Evolutionary conservation across 2,797 vertebrate species (phyloP).

Genomic region (Leptatherina wallacei): DNA sequence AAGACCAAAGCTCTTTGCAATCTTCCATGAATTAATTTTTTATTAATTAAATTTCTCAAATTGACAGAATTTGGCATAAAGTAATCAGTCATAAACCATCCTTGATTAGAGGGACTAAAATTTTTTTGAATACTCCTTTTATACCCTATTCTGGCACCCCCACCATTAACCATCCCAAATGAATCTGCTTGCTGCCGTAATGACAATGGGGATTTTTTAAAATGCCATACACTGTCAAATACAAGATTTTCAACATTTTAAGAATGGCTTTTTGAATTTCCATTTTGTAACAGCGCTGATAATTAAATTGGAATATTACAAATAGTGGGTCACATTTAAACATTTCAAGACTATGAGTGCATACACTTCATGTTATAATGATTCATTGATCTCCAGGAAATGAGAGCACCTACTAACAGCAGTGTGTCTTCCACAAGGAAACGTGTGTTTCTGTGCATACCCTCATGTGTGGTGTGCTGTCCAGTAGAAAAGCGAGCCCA

Average conservation of each 20-base stretch:
- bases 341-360: neutral
- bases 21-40: neutral
- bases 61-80: neutral
- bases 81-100: neutral
- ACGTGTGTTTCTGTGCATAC: conserved; percentile 7
- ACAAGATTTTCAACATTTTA: neutral
- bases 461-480: conserved; percentile 25
- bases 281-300: neutral
- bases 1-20: neutral
- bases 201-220: neutral
- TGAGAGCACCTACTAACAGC: conserved; percentile 21
- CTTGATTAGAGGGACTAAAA: neutral
- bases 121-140: neutral
- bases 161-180: neutral
- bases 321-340: neutral
- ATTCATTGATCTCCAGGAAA: neutral
- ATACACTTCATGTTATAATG: neutral
- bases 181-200: neutral
- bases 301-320: too few species aligned
- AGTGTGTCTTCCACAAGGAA: conserved; percentile 14
- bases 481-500: conserved; percentile 51
- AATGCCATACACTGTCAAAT: neutral
- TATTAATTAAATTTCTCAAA: neutral
- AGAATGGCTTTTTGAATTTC: neutral
- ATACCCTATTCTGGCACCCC: neutral